Base-by-base conservation (phyloP, 2,888 invertebrate species). In the Drosophila helvetica region DNA sequence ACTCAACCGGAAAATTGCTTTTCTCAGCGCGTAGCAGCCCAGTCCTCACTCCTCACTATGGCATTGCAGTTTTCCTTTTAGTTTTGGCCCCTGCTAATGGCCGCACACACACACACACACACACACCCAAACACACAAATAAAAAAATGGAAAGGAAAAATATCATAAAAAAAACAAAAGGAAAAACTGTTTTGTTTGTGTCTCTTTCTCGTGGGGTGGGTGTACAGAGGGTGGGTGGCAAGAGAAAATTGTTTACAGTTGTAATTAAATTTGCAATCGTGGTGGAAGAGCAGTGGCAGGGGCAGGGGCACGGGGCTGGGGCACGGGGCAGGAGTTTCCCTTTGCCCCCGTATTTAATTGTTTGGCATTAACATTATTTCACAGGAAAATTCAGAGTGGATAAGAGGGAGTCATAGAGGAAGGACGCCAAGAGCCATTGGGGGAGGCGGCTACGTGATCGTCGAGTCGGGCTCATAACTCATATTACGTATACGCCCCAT, bases 1-100 rank as follows among this genome's bases (percentile, higher is more conserved):
- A 86, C 78, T 81, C 79, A 86, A 86, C 80, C 80, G 85, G 86
- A 88, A 87, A 88, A 88, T 87, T 88, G 77, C 79, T 86, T 88
- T 86, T 88, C 86, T 78, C 79, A 62, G 68, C 79, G 86, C 76
- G 73, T 75, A 63, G 6, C 38, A n/a, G 73, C 56, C 51, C 52
- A 38, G 43, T 30, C 19, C 30, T 7, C 45, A 8, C 8, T 27
- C 53, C 18, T 38, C 19, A 17, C 42, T 53, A 7, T 53, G 8
- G 3, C 25, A 7, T n/a, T 25, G 15, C 45, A 45, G 48, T 61
- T 64, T 63, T 61, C 45, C 27, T 46, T 51, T 51, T 43, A 59
- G 46, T 61, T 61, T 61, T 61, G 18, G 38, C 38, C 27, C n/a
- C 61, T 33, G 66, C 66, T 57, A 66, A 64, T 65, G 65, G 65